A percentile compares a stretch with the other conserved stretches of the same genome.
Evolutionary conservation across 2,113 vertebrate species (phyloP).

Genomic region (Tamias sibiricus): DNA sequence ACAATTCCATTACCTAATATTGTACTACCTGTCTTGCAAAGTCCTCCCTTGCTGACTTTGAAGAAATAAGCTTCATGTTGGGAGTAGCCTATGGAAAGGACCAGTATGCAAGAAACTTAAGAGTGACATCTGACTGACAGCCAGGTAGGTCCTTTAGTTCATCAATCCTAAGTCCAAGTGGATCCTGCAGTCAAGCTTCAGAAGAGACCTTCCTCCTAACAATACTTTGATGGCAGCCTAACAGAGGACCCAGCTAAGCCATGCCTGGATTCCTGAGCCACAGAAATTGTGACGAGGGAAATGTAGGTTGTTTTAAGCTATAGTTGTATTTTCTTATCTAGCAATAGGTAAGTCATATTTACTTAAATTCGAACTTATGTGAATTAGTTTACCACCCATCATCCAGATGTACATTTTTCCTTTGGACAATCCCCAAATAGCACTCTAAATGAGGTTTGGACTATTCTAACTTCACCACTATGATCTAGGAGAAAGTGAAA

Average conservation of each 20-base stretch:
- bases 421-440: constrained; percentile 4
- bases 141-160: not conserved
- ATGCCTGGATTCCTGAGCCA: not conserved
- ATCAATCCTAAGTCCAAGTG: not conserved
- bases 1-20: not conserved
- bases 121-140: not conserved
- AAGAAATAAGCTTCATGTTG: not conserved
- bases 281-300: not conserved
- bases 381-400: not conserved
- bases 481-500: not conserved
- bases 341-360: not conserved
- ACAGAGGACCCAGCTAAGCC: not conserved
- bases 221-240: not conserved
- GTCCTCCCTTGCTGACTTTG: not conserved
- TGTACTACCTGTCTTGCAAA: not conserved
- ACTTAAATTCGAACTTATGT: not conserved
- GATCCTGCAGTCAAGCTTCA: not conserved
- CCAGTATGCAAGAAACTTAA: not conserved
- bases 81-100: not conserved
- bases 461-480: not conserved
- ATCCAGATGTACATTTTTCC: constrained; percentile 20
- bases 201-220: not conserved
- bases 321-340: not conserved
- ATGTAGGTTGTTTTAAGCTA: not conserved
- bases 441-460: not conserved